Evolutionary conservation across 2,113 vertebrate species (phyloP), one percentile per base, ranked within the genome.

Genomic region (Neopipo cinnamomea): DNA sequence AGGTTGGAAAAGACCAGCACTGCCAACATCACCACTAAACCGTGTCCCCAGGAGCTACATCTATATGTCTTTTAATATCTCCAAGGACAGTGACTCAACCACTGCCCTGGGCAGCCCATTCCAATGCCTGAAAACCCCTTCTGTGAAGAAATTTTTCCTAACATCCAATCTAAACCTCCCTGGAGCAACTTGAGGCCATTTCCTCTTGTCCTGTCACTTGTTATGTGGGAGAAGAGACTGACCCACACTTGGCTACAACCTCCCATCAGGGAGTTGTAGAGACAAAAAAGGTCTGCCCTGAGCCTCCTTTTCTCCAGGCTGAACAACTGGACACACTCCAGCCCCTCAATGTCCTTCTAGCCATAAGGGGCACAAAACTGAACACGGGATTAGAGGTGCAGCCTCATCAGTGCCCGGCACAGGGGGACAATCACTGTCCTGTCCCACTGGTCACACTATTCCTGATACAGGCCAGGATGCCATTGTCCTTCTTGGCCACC

Each of bases 11-110:
- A 73, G 37, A 67, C 8, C 28, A n/a, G 12, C 28, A 35, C 17
- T 31, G 17, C 3, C 62, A 80, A 65, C 13, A 1, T 15, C 59
- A 74, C 9, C 42, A 42, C n/a, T 59, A 16, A 70, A 52, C 27
- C 35, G 49, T 8, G 19, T 19, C 31, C 21, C 18, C 37, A 23
- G 20, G n/a, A 9, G 17, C 39, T 56, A 88, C 11, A 50, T 21
- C 50, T 28, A n/a, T 3, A 5, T 0, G 3, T 21, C 24, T 39
- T 27, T 7, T 4, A 44, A 16, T 4, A 53, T 18, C 8, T 66
- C 39, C 33, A 44, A 50, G 35, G 35, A 81, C 30, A 37, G 27
- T 2, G 49, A 28, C 58, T 61, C 50, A 1, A 41, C 15, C 52
- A 44, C 52, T 31, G 16, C 21, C 62, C 63, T 49, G 35, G 58